These are phyloP conservation scores for Drosophila jambulina DNA, from an alignment of 1,140 invertebrate genomes.

Conservation along the genomic window DNA sequence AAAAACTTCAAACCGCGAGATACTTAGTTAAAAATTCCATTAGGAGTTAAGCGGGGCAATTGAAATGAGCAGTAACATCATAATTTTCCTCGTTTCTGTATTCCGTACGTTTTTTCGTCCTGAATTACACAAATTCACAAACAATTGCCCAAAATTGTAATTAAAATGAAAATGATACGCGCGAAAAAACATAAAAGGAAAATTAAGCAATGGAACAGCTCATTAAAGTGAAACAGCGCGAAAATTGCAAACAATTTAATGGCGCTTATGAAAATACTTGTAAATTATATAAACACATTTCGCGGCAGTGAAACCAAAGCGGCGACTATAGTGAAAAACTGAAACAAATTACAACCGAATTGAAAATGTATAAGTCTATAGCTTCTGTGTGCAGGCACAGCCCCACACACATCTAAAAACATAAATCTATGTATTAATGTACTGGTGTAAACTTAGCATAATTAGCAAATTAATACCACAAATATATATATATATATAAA, in stretches of 20 bases:
- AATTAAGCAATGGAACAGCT: conserved; percentile 49
- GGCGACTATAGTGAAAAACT: conserved; percentile 19
- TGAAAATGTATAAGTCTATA: conserved; percentile 67
- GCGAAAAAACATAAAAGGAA: conserved; percentile 20
- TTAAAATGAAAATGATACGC: conserved; percentile 69
- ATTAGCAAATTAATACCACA: conserved; percentile 58
- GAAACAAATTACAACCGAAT: conserved; percentile 54
- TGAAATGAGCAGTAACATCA: conserved; percentile 37
- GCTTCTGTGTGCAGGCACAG: conserved; percentile 59
- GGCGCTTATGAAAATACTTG: conserved; percentile 64
- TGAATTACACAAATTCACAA: conserved; percentile 60
- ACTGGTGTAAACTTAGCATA: conserved; percentile 72
- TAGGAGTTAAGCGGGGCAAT: conserved; percentile 56
- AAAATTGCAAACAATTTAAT: conserved; percentile 72
- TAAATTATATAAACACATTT: conserved; percentile 68
- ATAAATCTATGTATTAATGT: conserved; percentile 59
- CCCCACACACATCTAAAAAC: conserved; percentile 33
- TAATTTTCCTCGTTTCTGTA: conserved; percentile 28
- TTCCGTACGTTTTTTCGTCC: conserved; percentile 25
- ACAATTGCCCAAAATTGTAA: conserved; percentile 73
- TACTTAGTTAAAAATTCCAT: conserved; percentile 74
- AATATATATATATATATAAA: conserved; percentile 43
- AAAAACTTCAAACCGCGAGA: conserved; percentile 33
- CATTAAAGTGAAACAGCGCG: conserved; percentile 68
- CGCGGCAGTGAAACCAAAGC: conserved; percentile 19